These are phyloP conservation scores for Neoarius graeffei DNA, from an alignment of 2,113 vertebrate species.

Conservation along the genomic window DNA sequence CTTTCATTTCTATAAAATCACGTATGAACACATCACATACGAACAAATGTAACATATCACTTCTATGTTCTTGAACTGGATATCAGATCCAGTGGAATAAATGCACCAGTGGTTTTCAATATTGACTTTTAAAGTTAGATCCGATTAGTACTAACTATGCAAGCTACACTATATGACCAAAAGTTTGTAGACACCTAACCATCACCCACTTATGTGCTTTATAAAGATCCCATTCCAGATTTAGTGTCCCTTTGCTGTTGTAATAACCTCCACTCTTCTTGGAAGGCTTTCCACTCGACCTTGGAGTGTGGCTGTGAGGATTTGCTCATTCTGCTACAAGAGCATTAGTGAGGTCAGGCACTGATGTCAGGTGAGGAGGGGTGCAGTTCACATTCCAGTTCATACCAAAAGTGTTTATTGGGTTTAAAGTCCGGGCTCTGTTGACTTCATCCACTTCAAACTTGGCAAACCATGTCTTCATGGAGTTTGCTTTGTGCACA, in stretches of 20 bases:
- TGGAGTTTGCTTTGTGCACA: background rate
- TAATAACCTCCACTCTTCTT: background rate
- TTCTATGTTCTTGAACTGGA: background rate
- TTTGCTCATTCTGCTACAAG: background rate
- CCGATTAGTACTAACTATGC: background rate
- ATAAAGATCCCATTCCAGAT: background rate
- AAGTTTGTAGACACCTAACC: background rate
- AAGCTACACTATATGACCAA: background rate
- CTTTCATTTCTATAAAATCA: background rate
- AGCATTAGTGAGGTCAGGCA: background rate
- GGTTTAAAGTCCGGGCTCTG: no score
- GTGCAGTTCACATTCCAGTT: background rate
- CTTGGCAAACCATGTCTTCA: no score
- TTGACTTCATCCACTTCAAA: no score
- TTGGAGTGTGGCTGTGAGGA: background rate
- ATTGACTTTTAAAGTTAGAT: background rate
- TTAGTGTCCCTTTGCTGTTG: background rate
- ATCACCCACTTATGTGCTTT: background rate
- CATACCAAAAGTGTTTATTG: background rate
- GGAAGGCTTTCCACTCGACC: background rate
- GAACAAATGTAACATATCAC: background rate
- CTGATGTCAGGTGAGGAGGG: background rate
- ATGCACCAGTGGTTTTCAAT: background rate
- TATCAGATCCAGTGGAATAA: background rate
- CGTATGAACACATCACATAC: background rate